Evolutionary conservation across 1,140 invertebrate genomes (phyloP).

Genomic region (Gryon sp.): DNA sequence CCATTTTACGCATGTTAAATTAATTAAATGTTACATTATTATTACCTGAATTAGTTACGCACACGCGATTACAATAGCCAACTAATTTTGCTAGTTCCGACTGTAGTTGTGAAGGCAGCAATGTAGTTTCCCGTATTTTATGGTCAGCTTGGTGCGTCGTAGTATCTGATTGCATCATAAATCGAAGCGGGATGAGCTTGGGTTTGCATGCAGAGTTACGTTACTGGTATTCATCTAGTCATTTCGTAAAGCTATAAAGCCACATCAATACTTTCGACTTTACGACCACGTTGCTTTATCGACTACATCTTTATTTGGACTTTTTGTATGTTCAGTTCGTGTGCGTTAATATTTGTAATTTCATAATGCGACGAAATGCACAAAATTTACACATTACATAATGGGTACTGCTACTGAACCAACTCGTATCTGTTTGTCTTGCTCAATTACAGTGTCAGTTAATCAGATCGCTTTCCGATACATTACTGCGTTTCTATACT

Average conservation of each 20-base stretch:
- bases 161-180: conserved; percentile 77
- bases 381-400: conserved; percentile 5
- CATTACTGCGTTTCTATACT: conserved; percentile 14
- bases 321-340: conserved; percentile 3
- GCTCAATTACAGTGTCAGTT: conserved; percentile 37
- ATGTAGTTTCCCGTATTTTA: conserved; percentile 74
- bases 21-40: conserved; percentile 50
- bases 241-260: conserved; percentile 51
- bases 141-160: conserved; percentile 70
- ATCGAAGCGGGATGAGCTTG: conserved; percentile 69
- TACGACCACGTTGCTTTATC: conserved; percentile 20
- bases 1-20: conserved; percentile 12
- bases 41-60: conserved; percentile 27
- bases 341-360: conserved; percentile 43
- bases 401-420: not conserved
- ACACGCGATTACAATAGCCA: conserved; percentile 36
- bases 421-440: conserved; percentile 28
- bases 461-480: conserved; percentile 42
- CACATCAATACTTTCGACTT: conserved; percentile 44
- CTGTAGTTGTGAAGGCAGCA: conserved; percentile 67
- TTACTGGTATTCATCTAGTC: conserved; percentile 43
- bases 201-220: conserved; percentile 52
- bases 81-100: conserved; percentile 62
- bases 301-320: conserved; percentile 15
- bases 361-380: conserved; percentile 27